Conservation (phyloP, 2,888 invertebrate species). For the Melolontha melolontha region DNA sequence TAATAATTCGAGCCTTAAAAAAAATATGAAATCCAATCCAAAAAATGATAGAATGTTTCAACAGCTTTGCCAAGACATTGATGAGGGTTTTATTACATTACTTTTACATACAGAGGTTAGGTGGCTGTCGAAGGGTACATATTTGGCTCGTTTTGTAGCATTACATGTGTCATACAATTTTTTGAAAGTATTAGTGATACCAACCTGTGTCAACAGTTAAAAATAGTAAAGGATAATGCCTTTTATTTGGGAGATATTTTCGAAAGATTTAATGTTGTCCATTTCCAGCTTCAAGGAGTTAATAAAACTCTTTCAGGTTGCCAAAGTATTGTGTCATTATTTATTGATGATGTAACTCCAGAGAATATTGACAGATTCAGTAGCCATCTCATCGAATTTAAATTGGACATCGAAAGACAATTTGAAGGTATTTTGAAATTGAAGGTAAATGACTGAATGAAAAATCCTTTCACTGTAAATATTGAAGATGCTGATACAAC, state of each 20-base stretch:
- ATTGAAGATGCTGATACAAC: conserved; percentile 14
- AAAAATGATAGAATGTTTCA: conserved; percentile 1
- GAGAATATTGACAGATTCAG: conserved; percentile 40
- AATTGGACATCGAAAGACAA: conserved; percentile 31
- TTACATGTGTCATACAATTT: too few species aligned
- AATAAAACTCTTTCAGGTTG: conserved; percentile 39
- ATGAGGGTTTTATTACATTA: too few species aligned
- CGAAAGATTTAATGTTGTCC: not conserved
- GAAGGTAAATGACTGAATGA: conserved; percentile 37
- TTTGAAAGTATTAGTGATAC: not conserved
- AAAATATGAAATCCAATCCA: conserved; percentile 6
- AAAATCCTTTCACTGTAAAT: conserved; percentile 30
- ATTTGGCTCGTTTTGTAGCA: too few species aligned
- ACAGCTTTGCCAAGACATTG: too few species aligned
- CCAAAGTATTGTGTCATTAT: conserved; percentile 41
- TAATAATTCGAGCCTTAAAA: too few species aligned
- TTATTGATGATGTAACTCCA: conserved; percentile 42
- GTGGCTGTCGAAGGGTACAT: too few species aligned
- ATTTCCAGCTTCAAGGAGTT: conserved; percentile 39
- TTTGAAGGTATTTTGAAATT: conserved; percentile 41
- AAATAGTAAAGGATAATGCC: conserved; percentile 6
- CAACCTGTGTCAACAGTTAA: conserved; percentile 5
- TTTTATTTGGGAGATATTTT: not conserved
- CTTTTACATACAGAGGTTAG: too few species aligned
- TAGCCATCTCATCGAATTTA: too few species aligned